Evolutionary conservation across 2,888 invertebrate species (phyloP).

Genomic region (Spodoptera littoralis): DNA sequence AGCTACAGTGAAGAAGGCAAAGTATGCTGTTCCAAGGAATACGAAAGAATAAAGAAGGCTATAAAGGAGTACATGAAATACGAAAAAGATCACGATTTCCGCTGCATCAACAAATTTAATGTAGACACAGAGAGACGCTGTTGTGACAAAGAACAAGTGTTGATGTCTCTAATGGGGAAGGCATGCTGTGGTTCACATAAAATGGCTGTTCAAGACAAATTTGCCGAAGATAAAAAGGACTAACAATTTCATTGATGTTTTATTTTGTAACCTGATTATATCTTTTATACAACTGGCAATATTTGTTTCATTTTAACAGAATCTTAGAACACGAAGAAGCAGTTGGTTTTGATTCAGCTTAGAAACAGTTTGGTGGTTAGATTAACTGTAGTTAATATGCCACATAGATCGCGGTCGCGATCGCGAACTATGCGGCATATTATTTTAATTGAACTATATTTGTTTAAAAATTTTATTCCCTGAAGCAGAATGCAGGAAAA

Average conservation of each 20-base stretch:
- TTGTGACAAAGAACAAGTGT: constrained; percentile 81
- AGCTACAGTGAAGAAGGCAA: constrained; percentile 82
- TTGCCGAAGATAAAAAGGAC: constrained; percentile 64
- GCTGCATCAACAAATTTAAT: constrained; percentile 80
- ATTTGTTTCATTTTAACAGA: constrained; percentile 31
- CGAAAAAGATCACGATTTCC: constrained; percentile 77
- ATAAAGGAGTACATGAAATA: constrained; percentile 79
- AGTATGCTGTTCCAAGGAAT: constrained; percentile 85
- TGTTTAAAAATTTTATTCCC: constrained; percentile 29
- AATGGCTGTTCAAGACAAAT: constrained; percentile 78
- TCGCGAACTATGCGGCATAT: neutral
- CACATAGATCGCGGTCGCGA: too few relatives aligned
- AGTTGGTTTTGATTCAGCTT: too few relatives aligned
- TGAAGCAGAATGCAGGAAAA: constrained; percentile 73
- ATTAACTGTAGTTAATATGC: too few relatives aligned
- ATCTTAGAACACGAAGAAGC: neutral
- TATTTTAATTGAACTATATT: neutral
- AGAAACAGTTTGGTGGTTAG: too few relatives aligned
- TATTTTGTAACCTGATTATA: constrained; percentile 85
- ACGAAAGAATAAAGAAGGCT: constrained; percentile 82
- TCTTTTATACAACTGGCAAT: constrained; percentile 50
- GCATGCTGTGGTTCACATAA: constrained; percentile 82
- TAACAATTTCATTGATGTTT: constrained; percentile 73
- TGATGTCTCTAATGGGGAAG: constrained; percentile 75
- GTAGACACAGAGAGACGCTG: constrained; percentile 82